Base-by-base conservation (phyloP, 1,140 invertebrate species). In the Drosophila tristis region DNA sequence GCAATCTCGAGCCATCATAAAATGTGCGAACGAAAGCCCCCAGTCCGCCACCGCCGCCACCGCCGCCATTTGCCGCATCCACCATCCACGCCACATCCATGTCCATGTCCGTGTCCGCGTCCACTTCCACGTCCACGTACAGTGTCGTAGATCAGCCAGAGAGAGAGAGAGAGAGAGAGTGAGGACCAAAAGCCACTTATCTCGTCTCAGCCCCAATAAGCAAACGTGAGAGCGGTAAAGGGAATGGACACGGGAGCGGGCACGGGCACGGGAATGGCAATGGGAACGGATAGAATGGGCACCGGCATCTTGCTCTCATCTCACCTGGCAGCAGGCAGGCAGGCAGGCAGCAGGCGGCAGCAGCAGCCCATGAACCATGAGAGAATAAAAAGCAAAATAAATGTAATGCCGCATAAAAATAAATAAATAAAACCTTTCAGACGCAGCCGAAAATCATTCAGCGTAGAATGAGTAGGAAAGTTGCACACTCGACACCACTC, bases 301-400 rank as follows among this genome's bases (percentile, higher is more conserved):
- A 64, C 57, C 73, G 70, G 74, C 76, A 74, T 57, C 55, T 59
- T 62, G 64, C 78, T 81, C 67, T 70, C 71, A 74, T 74, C 78
- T 77, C 64, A 65, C 63, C 78, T 70, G 62, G 55, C 60, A 23
- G 65, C 49, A 44, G 55, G 2, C 39, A 59, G 26, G 26, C 43
- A 59, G 53, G 23, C 23, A 23, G 23, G 23, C 39, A 59, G 26
- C 43, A 59, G 53, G 20, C 20, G 2, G 20, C 23, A 60, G 59
- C 29, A 8, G 29, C 59, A 68, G 63, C 39, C 31, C 45, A n/a
- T 64, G 50, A 65, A 51, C 45, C 76, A 82, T 60, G 65, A 58
- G 80, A 84, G 80, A 84, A 85, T 84, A 76, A 73, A 85, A 76
- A 85, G 53, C 43, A 72, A 84, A 84, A 84, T 85, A 84, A 85